These are phyloP conservation scores for Rhopalosiphum nymphaeae DNA, from an alignment of 2,888 invertebrate genomes.

Conservation along the genomic window DNA sequence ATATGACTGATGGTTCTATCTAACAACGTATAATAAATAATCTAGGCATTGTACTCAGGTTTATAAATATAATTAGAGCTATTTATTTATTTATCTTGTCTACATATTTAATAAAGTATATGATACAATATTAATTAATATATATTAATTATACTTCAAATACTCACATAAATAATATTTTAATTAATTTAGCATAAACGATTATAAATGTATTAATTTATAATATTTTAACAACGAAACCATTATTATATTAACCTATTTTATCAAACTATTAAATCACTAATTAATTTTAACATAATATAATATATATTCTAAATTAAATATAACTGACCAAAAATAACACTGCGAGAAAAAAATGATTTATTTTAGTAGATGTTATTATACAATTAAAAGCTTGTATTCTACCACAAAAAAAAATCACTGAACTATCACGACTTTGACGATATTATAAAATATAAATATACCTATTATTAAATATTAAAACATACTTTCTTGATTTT, in stretches of 20 bases:
- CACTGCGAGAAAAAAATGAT: neutral
- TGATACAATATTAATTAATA: neutral
- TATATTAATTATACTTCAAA: neutral
- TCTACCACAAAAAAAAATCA: neutral
- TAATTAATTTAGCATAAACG: neutral
- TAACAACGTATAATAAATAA: conserved; percentile 7
- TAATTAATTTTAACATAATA: neutral
- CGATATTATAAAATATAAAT: neutral
- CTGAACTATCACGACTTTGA: neutral
- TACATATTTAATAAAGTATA: neutral
- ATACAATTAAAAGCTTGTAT: neutral
- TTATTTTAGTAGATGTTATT: neutral
- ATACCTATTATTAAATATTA: neutral
- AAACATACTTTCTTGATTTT: neutral
- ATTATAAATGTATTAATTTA: neutral
- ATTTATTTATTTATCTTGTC: neutral
- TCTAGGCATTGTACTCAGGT: too few species aligned
- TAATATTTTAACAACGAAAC: neutral
- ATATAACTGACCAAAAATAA: neutral
- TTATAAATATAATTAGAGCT: neutral
- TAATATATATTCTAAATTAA: neutral
- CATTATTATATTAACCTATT: neutral
- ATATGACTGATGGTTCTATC: neutral
- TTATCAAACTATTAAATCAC: neutral
- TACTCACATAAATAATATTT: neutral